Percentiles rank a stretch among this genome's conserved stretches.
These are phyloP conservation scores for Oncorhynchus mykiss DNA, from an alignment of 2,113 vertebrate species.

Conservation along the genomic window DNA sequence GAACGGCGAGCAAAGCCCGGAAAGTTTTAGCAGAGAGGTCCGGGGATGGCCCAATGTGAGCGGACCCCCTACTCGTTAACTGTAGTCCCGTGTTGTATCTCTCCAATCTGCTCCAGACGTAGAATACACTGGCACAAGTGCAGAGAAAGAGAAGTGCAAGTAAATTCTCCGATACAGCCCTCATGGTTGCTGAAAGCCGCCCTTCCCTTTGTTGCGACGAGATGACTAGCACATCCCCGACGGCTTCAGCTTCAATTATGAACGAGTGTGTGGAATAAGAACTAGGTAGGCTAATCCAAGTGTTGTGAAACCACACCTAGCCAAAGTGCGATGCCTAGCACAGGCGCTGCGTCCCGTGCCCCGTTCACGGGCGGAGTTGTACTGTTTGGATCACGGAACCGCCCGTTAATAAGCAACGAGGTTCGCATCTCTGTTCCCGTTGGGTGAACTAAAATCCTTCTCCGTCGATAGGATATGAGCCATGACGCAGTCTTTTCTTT, in stretches of 20 bases:
- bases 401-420: slow-evolving; percentile 1
- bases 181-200: slow-evolving; percentile 55
- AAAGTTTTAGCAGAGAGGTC: slow-evolving; percentile 84
- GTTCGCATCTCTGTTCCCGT: slow-evolving; percentile 53
- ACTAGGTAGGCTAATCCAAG: too few relatives aligned
- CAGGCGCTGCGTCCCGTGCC: too few relatives aligned
- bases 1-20: slow-evolving; percentile 84
- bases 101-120: slow-evolving; percentile 70
- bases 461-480: slow-evolving; percentile 7
- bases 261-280: too few relatives aligned
- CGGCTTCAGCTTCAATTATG: neutral
- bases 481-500: neutral
- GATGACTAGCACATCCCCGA: slow-evolving; percentile 3
- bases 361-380: too few relatives aligned
- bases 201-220: neutral
- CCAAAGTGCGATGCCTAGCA: too few relatives aligned
- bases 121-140: slow-evolving; percentile 70
- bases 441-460: slow-evolving; percentile 20
- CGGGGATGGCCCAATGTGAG: slow-evolving; percentile 40
- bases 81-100: slow-evolving; percentile 55
- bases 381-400: too few relatives aligned
- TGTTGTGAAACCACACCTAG: too few relatives aligned
- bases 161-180: slow-evolving; percentile 65
- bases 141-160: slow-evolving; percentile 71
- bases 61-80: slow-evolving; percentile 3